A percentile compares a stretch with the other conserved stretches of the same genome.
Evolutionary conservation across 2,888 invertebrate genomes (phyloP).

Genomic region (Myathropa florea): DNA sequence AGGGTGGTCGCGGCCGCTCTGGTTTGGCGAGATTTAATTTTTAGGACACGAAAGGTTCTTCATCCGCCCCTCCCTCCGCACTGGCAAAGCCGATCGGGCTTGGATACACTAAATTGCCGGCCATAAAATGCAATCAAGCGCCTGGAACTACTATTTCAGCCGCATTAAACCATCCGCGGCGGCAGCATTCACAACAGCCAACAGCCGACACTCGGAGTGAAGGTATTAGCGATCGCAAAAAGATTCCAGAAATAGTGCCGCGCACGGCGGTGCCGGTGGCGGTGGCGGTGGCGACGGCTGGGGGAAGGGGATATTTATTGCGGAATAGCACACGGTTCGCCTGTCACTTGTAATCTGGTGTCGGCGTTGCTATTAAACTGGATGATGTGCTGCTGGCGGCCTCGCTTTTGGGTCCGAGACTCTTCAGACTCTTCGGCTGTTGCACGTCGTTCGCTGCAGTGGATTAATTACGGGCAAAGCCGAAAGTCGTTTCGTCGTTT

Average conservation of each 20-base stretch:
- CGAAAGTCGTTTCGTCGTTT: background rate
- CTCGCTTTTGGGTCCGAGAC: background rate
- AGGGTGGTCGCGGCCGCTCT: conserved; percentile 49
- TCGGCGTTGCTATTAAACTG: conserved; percentile 9
- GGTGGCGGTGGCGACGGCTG: no score
- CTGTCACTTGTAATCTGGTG: conserved; percentile 36
- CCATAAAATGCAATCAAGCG: conserved; percentile 53
- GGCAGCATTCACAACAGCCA: background rate
- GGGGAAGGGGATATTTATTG: conserved; percentile 17
- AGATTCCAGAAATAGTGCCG: background rate
- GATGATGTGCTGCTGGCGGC: background rate
- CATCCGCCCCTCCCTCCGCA: background rate
- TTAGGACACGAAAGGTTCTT: conserved; percentile 50
- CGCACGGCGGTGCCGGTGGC: no score
- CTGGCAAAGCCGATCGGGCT: background rate
- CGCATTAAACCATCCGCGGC: conserved; percentile 34
- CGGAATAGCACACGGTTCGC: conserved; percentile 8
- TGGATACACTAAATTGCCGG: background rate
- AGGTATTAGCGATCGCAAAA: background rate
- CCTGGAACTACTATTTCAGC: conserved; percentile 13
- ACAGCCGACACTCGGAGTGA: background rate
- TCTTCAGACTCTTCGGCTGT: background rate
- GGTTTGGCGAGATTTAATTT: conserved; percentile 60
- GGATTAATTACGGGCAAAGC: background rate
- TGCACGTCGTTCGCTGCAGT: background rate